Evolutionary conservation across 2,113 vertebrate species (phyloP).

Genomic region (Serilophus lunatus): DNA sequence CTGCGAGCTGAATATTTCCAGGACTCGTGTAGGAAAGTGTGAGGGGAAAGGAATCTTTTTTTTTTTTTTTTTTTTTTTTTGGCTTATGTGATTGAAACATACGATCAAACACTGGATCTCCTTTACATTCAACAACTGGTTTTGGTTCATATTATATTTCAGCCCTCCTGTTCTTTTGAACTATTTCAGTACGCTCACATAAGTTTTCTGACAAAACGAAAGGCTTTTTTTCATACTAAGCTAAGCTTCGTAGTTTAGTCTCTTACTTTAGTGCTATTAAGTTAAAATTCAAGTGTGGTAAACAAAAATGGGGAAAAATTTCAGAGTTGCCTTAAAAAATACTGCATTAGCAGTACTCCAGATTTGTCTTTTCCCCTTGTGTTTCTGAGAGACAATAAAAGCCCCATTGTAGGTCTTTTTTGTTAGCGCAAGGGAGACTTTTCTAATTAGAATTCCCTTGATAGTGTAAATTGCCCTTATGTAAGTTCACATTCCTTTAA

Average conservation of each 20-base stretch:
- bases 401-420: slow-evolving; percentile 64
- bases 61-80: neutral
- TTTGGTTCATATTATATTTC: neutral
- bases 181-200: neutral
- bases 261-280: neutral
- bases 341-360: neutral
- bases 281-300: neutral
- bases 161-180: neutral
- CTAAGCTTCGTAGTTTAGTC: neutral
- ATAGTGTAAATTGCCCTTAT: slow-evolving; percentile 75
- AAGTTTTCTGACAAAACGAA: neutral
- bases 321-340: slow-evolving; percentile 28
- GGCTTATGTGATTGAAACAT: neutral
- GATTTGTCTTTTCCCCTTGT: slow-evolving; percentile 64
- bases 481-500: slow-evolving; percentile 77
- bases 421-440: slow-evolving; percentile 59
- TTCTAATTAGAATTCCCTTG: slow-evolving; percentile 79
- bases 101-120: neutral
- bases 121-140: neutral
- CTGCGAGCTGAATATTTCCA: slow-evolving; percentile 30
- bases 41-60: neutral
- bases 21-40: neutral
- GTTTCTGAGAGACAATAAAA: slow-evolving; percentile 60
- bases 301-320: neutral
- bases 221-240: neutral